These are phyloP conservation scores for Hyles euphorbiae DNA, from an alignment of 1,140 invertebrate genomes.

Conservation along the genomic window DNA sequence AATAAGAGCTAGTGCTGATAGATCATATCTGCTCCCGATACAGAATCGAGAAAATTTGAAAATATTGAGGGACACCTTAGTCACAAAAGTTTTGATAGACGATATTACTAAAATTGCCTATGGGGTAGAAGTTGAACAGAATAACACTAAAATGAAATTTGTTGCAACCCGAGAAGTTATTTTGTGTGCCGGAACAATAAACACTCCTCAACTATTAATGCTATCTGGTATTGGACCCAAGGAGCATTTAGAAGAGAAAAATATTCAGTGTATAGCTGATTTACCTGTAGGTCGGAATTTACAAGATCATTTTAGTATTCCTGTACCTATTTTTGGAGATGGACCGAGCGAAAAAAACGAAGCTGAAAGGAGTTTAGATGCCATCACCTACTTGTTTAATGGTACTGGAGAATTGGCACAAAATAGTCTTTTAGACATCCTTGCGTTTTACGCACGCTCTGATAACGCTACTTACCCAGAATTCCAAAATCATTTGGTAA, in stretches of 20 bases:
- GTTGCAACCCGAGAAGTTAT: constrained; percentile 71
- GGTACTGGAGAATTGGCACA: constrained; percentile 27
- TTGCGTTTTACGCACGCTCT: constrained; percentile 30
- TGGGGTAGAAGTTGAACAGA: constrained; percentile 50
- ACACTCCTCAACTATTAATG: constrained; percentile 72
- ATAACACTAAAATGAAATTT: constrained; percentile 34
- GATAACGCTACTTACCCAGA: constrained; percentile 30
- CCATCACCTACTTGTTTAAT: constrained; percentile 31
- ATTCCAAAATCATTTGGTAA: constrained; percentile 31
- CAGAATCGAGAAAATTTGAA: constrained; percentile 80
- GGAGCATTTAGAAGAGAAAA: constrained; percentile 47
- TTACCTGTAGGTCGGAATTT: constrained; percentile 83
- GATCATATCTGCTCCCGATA: constrained; percentile 73
- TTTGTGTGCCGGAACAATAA: constrained; percentile 70
- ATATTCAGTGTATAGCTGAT: constrained; percentile 74
- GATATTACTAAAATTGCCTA: constrained; percentile 29
- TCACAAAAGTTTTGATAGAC: constrained; percentile 61
- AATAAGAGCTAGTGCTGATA: constrained; percentile 75
- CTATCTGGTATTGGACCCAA: constrained; percentile 64
- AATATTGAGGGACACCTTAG: constrained; percentile 77
- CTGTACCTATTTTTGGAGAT: constrained; percentile 28
- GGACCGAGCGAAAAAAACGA: constrained; percentile 10
- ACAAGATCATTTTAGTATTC: constrained; percentile 72
- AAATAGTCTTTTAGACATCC: constrained; percentile 20
- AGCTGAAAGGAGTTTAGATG: constrained; percentile 12